phyloP scores from a whole-genome alignment of 1,140 invertebrate species.

The Drosophila repleta region DNA sequence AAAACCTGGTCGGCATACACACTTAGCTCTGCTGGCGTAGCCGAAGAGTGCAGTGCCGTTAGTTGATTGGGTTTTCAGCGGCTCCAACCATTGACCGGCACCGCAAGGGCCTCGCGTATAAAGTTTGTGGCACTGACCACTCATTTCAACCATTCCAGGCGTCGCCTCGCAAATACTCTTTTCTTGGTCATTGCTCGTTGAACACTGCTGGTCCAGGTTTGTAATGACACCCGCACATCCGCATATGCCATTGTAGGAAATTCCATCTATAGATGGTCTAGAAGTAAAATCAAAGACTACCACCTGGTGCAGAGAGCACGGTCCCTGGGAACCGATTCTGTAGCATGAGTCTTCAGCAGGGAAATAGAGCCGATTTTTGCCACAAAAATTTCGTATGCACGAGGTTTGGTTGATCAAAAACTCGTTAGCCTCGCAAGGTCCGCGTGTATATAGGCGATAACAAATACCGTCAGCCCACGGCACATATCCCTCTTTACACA shows the following conservation, averaged over 20 bases:
- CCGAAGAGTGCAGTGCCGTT: constrained; percentile 51
- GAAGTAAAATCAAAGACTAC: constrained; percentile 91
- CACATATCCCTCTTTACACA: constrained; percentile 89
- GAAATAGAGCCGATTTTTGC: constrained; percentile 89
- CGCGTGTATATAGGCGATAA: constrained; percentile 90
- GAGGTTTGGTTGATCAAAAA: constrained; percentile 87
- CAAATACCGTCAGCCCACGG: constrained; percentile 88
- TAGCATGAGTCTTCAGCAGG: constrained; percentile 89
- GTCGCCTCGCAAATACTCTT: constrained; percentile 85
- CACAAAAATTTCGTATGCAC: constrained; percentile 88
- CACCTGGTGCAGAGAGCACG: constrained; percentile 88
- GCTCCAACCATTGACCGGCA: constrained; percentile 89
- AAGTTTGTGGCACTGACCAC: constrained; percentile 88
- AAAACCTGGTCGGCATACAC: constrained; percentile 90
- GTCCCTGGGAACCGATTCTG: constrained; percentile 89
- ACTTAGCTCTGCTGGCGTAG: constrained; percentile 85
- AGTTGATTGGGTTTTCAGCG: constrained; percentile 63
- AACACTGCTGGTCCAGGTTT: constrained; percentile 80
- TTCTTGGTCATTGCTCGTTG: constrained; percentile 63
- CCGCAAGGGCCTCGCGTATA: constrained; percentile 90
- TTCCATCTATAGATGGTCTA: constrained; percentile 89
- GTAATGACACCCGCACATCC: constrained; percentile 86
- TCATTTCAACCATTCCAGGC: constrained; percentile 86
- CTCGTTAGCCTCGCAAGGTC: constrained; percentile 88
- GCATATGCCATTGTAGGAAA: constrained; percentile 92